phyloP scores from a whole-genome alignment of 2,888 invertebrate genomes.

The Autographa gamma region DNA sequence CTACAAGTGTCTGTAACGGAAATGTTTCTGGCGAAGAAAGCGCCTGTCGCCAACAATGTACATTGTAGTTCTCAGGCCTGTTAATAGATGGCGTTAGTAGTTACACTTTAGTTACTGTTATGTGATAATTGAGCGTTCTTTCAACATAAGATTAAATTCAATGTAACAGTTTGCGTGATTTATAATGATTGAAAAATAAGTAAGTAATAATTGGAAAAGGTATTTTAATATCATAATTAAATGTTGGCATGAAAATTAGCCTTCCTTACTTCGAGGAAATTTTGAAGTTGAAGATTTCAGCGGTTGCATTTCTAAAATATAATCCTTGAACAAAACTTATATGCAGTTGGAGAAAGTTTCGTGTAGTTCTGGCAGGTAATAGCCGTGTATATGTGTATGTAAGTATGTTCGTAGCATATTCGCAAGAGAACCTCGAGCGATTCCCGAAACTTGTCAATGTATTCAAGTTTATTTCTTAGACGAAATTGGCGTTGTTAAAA shows the following conservation, averaged over 20 bases:
- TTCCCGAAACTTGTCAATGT: not conserved
- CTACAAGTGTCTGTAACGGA: not conserved
- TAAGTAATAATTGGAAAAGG: too few species aligned
- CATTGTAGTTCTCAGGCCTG: conserved; percentile 10
- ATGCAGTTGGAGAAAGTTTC: not conserved
- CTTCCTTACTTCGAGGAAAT: not conserved
- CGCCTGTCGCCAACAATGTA: not conserved
- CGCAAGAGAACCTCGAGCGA: not conserved
- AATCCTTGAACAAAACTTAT: not conserved
- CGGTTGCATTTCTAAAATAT: not conserved
- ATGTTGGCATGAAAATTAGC: not conserved
- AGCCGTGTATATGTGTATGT: not conserved
- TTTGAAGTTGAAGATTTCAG: not conserved
- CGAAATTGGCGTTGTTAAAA: not conserved
- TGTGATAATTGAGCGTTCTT: not conserved
- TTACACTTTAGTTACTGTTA: not conserved
- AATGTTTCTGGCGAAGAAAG: not conserved
- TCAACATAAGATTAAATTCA: too few species aligned
- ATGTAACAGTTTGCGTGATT: too few species aligned
- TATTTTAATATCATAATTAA: too few species aligned
- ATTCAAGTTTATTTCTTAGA: not conserved
- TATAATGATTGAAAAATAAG: too few species aligned
- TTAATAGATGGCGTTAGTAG: conserved; percentile 43
- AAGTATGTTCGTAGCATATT: not conserved
- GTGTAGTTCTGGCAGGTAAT: not conserved